Evolutionary conservation across 2,888 invertebrate species (phyloP), one percentile per base, ranked within the genome.

Genomic region (Morinoia aosen): DNA sequence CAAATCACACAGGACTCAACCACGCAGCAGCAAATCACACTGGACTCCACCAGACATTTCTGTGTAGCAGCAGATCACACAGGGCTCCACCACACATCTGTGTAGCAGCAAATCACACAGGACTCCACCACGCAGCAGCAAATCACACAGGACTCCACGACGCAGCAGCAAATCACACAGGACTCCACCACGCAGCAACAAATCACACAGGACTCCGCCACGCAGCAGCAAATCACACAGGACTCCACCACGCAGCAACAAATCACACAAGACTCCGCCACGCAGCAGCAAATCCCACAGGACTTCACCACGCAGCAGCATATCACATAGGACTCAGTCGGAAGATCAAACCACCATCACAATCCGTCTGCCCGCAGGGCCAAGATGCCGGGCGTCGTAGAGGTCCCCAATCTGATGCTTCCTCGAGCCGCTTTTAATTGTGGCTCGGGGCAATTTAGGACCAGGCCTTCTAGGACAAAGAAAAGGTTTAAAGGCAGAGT

Each of bases 341-440:
- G 76, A 76, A 76, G 76, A 76, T 76, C 76, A 76, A 76, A 33
- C 76, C 76, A 25, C 76, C 33, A 76, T 19, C 33, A 8, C 76
- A 8, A 76, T 76, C 76, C 25, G 33, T 10, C 76, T 33, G 25
- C 76, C 76, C 76, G 76, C 12, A 33, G 76, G 19, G 25, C 33
- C 76, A 76, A 33, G 25, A 76, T 76, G 76, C 76, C 76, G 33
- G 25, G 76, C 33, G 10, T 76, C 76, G 76, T 7, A 76, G 76
- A 1, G 76, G 25, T n/a, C 19, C 76, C 7, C 76, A 76, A 76
- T 76, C 76, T 76, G 76, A 33, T 10, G 76, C 33, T 76, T 33
- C 76, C 16, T 76, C 76, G 76, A 76, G 76, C 76, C 25, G 76
- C 76, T 76, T 76, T 76, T 76, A 76, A 76, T 76, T 76, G 76